Evolutionary conservation across 1,140 invertebrate species (phyloP), one percentile per base, ranked within the genome.

Genomic region (Contarinia nasturtii): DNA sequence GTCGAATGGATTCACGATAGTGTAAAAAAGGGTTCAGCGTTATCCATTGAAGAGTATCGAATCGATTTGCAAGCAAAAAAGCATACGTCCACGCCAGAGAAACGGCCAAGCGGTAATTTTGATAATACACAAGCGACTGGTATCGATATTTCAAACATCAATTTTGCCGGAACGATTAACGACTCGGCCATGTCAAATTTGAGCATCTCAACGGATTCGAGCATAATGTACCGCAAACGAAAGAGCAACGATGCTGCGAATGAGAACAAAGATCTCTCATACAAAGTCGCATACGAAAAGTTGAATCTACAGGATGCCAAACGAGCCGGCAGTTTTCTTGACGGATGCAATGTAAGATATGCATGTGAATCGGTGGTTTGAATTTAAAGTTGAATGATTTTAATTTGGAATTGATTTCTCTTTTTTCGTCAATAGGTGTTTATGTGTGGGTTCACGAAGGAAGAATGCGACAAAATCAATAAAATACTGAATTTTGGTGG

Each of bases 1-100:
- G 71, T 75, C 0, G 66, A 78, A 14, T 94, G 89, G 88, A 66
- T 93, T 33, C 74, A 72, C 49, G 80, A 88, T 19, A 87, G 82
- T 42, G 66, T 82, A 1, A 66, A 74, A 40, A 71, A 72, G 22
- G 84, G 86, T 1, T 81, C 77, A 52, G 79, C 83, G 12, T 55
- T 86, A 33, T 75, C 82, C 12, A 70, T 79, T 46, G 65, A 71
- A 7, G 59, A 74, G 22, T 92, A 85, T 60, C 51, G 67, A 5
- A 67, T 86, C 2, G 58, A 67, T 2, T 58, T 57, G 0, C 58
- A 62, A 7, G 58, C 62, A 20, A 62, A 66, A 65, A 71, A 49
- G 59, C 69, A 51, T 63, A 67, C 50, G 59, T 80, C 65, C 44
- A 80, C 66, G 45, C 73, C 64, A 52, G 27, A 73, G 68, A 56